Evolutionary conservation across 2,113 vertebrate species (phyloP).

Genomic region (Pandion haliaetus): DNA sequence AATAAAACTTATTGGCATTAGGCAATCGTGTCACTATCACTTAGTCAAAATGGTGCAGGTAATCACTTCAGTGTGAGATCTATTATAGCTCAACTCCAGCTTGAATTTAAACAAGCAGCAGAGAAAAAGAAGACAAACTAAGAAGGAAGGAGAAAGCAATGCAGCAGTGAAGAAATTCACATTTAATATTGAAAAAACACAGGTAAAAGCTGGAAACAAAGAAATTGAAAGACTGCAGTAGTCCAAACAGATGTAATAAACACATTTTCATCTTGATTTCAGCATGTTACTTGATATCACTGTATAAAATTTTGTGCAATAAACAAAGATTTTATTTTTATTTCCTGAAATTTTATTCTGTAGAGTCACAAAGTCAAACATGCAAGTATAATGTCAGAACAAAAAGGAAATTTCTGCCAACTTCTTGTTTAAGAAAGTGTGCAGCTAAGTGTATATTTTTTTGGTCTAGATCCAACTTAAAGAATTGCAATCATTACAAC

Average conservation of each 20-base stretch:
- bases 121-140: neutral
- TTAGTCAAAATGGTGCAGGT: neutral
- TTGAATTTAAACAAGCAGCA: neutral
- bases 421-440: neutral
- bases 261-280: neutral
- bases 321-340: neutral
- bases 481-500: neutral
- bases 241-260: neutral
- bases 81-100: neutral
- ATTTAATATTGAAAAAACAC: neutral
- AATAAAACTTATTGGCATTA: neutral
- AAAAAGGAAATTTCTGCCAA: neutral
- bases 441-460: neutral
- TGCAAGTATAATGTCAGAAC: neutral
- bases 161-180: neutral
- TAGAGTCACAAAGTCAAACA: neutral
- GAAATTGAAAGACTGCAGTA: neutral
- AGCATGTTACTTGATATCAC: neutral
- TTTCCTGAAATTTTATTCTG: neutral
- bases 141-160: neutral
- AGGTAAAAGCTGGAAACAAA: neutral
- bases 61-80: neutral
- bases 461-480: rapidly evolving
- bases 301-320: neutral
- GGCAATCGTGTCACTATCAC: neutral